Base-by-base conservation (phyloP, 2,888 invertebrate genomes). In the Phrixothrix hirtus region DNA sequence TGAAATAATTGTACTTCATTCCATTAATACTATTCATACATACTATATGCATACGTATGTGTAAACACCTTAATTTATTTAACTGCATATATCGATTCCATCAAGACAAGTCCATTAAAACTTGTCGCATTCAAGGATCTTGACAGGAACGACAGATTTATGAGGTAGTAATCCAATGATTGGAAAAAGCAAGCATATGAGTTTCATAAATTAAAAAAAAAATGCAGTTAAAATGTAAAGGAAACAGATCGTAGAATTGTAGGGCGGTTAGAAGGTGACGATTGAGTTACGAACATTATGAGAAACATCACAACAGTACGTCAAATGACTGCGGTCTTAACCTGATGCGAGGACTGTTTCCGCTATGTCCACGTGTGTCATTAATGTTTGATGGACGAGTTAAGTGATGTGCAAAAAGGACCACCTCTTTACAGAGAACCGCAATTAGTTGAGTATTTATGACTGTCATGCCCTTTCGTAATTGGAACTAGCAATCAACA, bases 61-160 rank as follows among this genome's bases (percentile, higher is more conserved):
- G n/a, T n/a, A n/a, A n/a, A n/a, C n/a, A 21, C 7, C 7, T 21
- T 21, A 21, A 5, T 21, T 21, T 5, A 5, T 21, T 21, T 7
- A 21, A 21, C 21, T 21, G 21, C 21, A 21, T 5, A 21, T 21
- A 3, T 21, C 21, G 10, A 38, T 38, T 10, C 38, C 14, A 26
- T 38, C 14, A 26, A 37, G 38, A 30, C 25, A 29, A 31, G 34
- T 47, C 25, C 32, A 26, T 39, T 15, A 32, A 39, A 31, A 47
- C 27, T 27, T 39, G 32, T 27, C 34, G 13, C 37, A 34, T 45
- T 51, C 35, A 34, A 15, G 17, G 30, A 29, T 29, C 44, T 31
- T 57, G 62, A 58, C 39, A 47, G 48, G 51, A 39, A 50, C 62
- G 68, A 69, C 65, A 65, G 65, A 68, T 69, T 69, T 69, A 67